A percentile compares a stretch with the other conserved stretches of the same genome.
Evolutionary conservation across 2,797 vertebrate species (phyloP).

Genomic region (Ataeniobius toweri): DNA sequence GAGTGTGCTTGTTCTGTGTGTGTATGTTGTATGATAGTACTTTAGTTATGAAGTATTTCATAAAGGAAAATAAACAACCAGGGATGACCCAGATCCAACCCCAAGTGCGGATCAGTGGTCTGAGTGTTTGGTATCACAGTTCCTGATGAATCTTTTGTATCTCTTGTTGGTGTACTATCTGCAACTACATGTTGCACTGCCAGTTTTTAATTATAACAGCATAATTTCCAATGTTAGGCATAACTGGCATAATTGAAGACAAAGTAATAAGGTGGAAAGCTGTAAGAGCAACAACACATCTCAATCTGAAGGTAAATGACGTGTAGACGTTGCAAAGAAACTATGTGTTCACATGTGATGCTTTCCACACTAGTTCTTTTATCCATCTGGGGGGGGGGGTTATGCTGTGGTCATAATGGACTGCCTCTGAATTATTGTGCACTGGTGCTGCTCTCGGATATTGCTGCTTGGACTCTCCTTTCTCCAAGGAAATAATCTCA

Average conservation of each 20-base stretch:
- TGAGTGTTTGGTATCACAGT: no score
- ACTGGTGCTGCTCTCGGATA: conserved; percentile 5
- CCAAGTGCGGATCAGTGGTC: no score
- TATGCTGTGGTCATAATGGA: background rate
- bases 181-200: no score
- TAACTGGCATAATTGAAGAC: no score
- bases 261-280: background rate
- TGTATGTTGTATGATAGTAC: background rate
- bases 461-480: conserved; percentile 13
- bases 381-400: background rate
- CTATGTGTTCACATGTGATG: background rate
- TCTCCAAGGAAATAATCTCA: conserved; percentile 46
- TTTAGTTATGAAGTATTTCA: no score
- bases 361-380: background rate
- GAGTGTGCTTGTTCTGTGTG: background rate
- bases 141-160: no score
- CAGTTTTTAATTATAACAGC: no score
- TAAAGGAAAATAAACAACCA: no score
- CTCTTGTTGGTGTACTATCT: no score
- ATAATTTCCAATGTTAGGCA: background rate
- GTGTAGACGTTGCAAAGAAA: background rate
- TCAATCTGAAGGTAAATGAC: conserved; percentile 6
- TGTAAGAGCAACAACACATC: background rate
- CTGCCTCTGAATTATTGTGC: conserved; percentile 8
- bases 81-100: no score